Conservation (phyloP, 2,113 vertebrate genomes). For the Semnornis frantzii region DNA sequence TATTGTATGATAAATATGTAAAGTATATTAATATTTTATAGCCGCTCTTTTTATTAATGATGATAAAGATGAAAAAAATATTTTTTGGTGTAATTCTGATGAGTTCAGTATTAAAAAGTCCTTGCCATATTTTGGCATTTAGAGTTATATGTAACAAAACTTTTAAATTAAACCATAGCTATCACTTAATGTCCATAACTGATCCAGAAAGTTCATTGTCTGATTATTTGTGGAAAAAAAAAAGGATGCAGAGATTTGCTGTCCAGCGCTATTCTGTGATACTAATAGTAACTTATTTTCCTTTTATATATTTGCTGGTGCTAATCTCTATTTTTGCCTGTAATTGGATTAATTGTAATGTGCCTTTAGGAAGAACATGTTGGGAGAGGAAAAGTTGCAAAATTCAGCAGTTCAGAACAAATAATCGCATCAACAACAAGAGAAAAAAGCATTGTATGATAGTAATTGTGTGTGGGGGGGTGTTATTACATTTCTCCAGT, state of each 20-base stretch:
- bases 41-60: conserved; percentile 29
- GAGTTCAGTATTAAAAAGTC: conserved; percentile 40
- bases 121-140: conserved; percentile 33
- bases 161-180: conserved; percentile 50
- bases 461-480: not conserved
- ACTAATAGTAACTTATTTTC: conserved; percentile 57
- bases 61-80: not conserved
- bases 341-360: not conserved
- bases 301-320: conserved; percentile 24
- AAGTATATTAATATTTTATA: conserved; percentile 63
- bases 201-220: conserved; percentile 17
- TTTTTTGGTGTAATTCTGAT: conserved; percentile 27
- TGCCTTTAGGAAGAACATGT: not conserved
- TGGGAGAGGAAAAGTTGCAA: not conserved
- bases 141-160: conserved; percentile 40
- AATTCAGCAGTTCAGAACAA: not conserved
- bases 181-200: not conserved
- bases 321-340: conserved; percentile 17
- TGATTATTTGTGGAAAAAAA: not conserved
- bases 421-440: not conserved
- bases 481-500: not conserved
- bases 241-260: conserved; percentile 12
- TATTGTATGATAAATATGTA: conserved; percentile 57
- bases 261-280: not conserved
- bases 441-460: not conserved